phyloP scores from a whole-genome alignment of 2,113 vertebrate species.

The Pygoscelis antarcticus region DNA sequence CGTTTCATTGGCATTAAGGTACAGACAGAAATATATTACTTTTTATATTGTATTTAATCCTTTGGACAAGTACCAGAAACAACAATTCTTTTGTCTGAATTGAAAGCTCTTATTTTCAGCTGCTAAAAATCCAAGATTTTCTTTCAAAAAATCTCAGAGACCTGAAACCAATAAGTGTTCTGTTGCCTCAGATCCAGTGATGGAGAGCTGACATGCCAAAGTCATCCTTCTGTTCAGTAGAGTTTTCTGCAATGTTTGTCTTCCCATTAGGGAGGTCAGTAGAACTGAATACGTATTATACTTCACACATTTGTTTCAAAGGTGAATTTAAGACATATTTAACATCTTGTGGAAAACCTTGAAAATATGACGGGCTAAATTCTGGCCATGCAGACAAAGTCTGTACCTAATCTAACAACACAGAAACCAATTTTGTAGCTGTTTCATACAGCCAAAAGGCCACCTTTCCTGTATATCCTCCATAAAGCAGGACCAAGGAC shows the following conservation, averaged over 20 bases:
- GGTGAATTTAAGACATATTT: neutral
- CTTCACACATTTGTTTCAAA: neutral
- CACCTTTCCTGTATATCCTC: neutral
- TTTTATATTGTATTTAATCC: constrained; percentile 16
- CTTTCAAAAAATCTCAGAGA: neutral
- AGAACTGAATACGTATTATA: neutral
- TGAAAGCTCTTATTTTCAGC: constrained; percentile 9
- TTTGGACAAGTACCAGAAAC: constrained; percentile 7
- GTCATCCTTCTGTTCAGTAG: neutral
- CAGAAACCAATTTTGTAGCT: neutral
- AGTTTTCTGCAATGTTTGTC: neutral
- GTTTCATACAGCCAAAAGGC: neutral
- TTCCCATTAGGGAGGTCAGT: neutral
- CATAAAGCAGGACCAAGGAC: neutral
- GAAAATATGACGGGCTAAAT: neutral
- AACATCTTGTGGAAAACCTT: neutral
- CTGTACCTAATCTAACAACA: neutral
- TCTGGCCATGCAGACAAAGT: neutral
- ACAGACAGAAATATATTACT: neutral
- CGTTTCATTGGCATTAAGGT: neutral
- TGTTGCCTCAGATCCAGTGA: neutral
- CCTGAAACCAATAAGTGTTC: neutral
- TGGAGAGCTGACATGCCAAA: neutral
- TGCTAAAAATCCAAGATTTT: neutral
- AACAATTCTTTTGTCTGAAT: constrained; percentile 41